phyloP scores from a whole-genome alignment of 2,888 invertebrate genomes.

The Gari tellinella region DNA sequence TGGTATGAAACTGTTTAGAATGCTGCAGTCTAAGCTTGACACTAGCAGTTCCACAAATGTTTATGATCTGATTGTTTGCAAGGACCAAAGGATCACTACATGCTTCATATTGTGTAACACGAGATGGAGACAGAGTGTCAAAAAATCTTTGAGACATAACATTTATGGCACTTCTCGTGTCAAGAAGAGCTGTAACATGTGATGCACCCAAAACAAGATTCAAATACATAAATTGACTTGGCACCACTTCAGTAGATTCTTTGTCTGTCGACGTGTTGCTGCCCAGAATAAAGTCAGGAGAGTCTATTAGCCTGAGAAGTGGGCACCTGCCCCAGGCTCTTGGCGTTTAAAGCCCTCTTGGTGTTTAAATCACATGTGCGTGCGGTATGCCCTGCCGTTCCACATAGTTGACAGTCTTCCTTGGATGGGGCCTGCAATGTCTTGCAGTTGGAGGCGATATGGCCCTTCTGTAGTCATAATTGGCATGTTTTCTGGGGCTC shows the following conservation, averaged over 20 bases:
- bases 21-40: neutral
- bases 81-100: constrained; percentile 8
- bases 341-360: constrained; percentile 5
- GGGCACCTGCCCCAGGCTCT: constrained; percentile 1
- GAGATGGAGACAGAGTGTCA: constrained; percentile 6
- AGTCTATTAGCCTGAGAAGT: neutral
- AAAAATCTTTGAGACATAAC: constrained; percentile 7
- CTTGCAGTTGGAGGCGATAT: neutral
- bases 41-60: constrained; percentile 21
- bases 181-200: constrained; percentile 21
- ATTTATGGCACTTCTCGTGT: constrained; percentile 28
- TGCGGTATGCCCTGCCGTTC: neutral
- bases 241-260: too few species aligned
- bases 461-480: constrained; percentile 29
- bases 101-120: neutral
- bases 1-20: neutral
- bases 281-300: neutral
- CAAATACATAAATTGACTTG: constrained; percentile 21
- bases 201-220: constrained; percentile 3
- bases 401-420: neutral
- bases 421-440: neutral
- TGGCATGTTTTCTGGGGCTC: constrained; percentile 14
- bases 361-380: neutral
- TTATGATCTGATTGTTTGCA: constrained; percentile 24
- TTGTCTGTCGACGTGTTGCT: neutral